Conservation (phyloP, 2,797 vertebrate species). For the Cheirogaleus major region DNA sequence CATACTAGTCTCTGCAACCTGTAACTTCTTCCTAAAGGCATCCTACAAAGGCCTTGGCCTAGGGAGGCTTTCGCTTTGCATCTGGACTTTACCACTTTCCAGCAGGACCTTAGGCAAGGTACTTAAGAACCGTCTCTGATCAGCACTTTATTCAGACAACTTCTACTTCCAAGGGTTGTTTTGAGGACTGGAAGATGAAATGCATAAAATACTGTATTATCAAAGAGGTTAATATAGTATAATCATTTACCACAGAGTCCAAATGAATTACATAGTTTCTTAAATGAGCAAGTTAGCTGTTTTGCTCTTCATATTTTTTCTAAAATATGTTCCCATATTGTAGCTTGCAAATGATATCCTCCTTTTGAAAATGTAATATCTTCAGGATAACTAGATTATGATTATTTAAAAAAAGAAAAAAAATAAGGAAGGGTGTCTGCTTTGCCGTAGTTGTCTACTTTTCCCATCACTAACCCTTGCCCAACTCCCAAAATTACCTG, state of each 20-base stretch:
- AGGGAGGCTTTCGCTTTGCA: not conserved
- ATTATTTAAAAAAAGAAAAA: not conserved
- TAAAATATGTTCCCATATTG: slow-evolving; percentile 47
- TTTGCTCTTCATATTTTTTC: slow-evolving; percentile 48
- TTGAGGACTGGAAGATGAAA: not conserved
- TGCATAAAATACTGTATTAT: not conserved
- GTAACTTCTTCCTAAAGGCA: not conserved
- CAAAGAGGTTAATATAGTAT: not conserved
- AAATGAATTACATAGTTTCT: not conserved
- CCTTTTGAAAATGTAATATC: not conserved
- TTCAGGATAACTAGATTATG: not conserved
- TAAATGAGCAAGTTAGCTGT: slow-evolving; percentile 62
- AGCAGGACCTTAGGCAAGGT: not conserved
- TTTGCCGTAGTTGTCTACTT: not conserved
- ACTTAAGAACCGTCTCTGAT: not conserved
- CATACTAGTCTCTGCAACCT: not conserved
- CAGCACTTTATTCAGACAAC: not conserved
- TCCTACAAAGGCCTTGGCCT: slow-evolving; percentile 13
- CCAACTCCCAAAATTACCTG: not conserved
- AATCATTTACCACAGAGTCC: not conserved
- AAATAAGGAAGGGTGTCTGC: not conserved
- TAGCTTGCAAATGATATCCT: not conserved
- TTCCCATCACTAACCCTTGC: not conserved
- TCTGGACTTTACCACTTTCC: not conserved
- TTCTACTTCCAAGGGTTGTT: not conserved